Conservation (phyloP, 2,888 invertebrate species). For the Mechanitis mazaeus region DNA sequence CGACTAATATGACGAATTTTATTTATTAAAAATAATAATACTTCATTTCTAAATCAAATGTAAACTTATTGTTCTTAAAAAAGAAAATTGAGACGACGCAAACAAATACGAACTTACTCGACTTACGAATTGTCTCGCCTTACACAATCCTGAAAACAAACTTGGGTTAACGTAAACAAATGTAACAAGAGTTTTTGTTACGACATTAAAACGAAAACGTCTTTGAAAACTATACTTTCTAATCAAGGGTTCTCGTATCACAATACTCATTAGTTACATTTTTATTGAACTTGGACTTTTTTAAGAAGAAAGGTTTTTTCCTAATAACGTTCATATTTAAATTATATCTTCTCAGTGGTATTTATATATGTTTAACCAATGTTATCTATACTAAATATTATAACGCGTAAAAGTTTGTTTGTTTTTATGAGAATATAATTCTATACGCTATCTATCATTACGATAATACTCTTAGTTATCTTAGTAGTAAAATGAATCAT, state of each 20-base stretch:
- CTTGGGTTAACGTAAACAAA: constrained; percentile 22
- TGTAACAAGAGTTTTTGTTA: constrained; percentile 14
- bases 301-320: too few relatives aligned
- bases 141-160: constrained; percentile 3
- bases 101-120: constrained; percentile 27
- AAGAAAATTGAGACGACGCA: constrained; percentile 17
- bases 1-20: too few relatives aligned
- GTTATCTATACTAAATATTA: too few relatives aligned
- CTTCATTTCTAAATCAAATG: neutral
- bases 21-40: too few relatives aligned
- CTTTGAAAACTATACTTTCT: constrained; percentile 15
- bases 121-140: constrained; percentile 25
- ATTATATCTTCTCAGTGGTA: too few relatives aligned
- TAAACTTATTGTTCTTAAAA: neutral
- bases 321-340: too few relatives aligned
- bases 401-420: too few relatives aligned
- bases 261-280: constrained; percentile 9
- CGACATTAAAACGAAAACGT: constrained; percentile 13
- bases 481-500: too few relatives aligned
- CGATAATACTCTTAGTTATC: too few relatives aligned
- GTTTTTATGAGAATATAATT: too few relatives aligned
- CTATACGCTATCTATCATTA: too few relatives aligned
- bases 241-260: constrained; percentile 12
- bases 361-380: too few relatives aligned
- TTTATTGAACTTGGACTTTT: constrained; percentile 4